A percentile compares a stretch with the other conserved stretches of the same genome.
These are phyloP conservation scores for Myopa tessellatipennis DNA, from an alignment of 2,888 invertebrate species.

Conservation along the genomic window DNA sequence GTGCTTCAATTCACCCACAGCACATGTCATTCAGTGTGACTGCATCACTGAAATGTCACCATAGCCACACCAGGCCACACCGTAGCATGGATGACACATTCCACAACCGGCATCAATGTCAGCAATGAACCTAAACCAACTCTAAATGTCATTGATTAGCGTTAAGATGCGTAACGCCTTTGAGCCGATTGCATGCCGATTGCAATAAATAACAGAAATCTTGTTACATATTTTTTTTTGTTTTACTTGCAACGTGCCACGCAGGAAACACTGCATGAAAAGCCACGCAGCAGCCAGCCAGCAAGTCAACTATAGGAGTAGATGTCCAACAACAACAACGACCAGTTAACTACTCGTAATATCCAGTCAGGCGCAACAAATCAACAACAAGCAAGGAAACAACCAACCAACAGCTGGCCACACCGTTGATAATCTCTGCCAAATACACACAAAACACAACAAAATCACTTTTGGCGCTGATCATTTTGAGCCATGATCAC, in stretches of 20 bases:
- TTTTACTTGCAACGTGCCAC: slow-evolving; percentile 16
- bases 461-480: background rate
- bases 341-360: background rate
- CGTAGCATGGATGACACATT: slow-evolving; percentile 14
- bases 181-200: background rate
- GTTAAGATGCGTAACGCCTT: slow-evolving; percentile 50
- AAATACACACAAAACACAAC: slow-evolving; percentile 34
- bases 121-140: slow-evolving; percentile 3
- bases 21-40: too few relatives aligned
- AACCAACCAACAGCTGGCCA: slow-evolving; percentile 50
- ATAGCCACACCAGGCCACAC: background rate
- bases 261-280: background rate
- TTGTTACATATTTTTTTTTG: background rate
- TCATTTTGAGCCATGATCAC: slow-evolving; percentile 10
- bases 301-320: background rate
- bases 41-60: background rate
- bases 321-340: background rate
- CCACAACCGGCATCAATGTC: background rate
- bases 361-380: slow-evolving; percentile 40
- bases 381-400: slow-evolving; percentile 35
- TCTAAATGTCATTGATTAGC: slow-evolving; percentile 50
- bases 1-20: too few relatives aligned
- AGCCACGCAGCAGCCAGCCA: background rate
- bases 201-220: slow-evolving; percentile 16
- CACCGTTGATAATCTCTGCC: slow-evolving; percentile 50